These are phyloP conservation scores for Psephotus haematonotus DNA, from an alignment of 2,113 vertebrate genomes.

Conservation along the genomic window DNA sequence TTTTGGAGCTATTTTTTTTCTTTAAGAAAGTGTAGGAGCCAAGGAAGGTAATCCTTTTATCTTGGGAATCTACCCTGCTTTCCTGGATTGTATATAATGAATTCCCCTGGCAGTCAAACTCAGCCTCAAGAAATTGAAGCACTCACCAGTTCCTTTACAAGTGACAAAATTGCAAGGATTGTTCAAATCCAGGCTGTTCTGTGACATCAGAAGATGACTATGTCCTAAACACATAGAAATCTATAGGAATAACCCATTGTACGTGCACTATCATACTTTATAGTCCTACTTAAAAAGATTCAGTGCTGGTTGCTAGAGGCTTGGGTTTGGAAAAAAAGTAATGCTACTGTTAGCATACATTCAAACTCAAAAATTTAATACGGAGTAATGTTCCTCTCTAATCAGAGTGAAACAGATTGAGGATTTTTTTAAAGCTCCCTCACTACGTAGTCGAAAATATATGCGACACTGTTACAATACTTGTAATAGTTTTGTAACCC, in stretches of 20 bases:
- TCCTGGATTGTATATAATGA: neutral
- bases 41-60: neutral
- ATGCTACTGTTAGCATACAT: neutral
- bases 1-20: neutral
- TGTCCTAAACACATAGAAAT: neutral
- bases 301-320: neutral
- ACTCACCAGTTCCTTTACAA: neutral
- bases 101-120: neutral
- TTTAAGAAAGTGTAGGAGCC: neutral
- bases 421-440: conserved; percentile 8
- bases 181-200: neutral
- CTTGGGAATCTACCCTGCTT: neutral
- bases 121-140: neutral
- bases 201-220: neutral
- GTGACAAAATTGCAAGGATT: neutral
- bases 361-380: neutral
- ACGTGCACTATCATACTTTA: neutral
- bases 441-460: neutral
- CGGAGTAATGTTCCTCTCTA: neutral
- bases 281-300: neutral
- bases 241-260: neutral
- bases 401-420: neutral
- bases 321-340: neutral
- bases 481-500: neutral
- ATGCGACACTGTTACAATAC: neutral